Percentiles rank a stretch among this genome's conserved stretches.
Conservation (phyloP, 2,113 vertebrate genomes). For the Peromyscus californicus region DNA sequence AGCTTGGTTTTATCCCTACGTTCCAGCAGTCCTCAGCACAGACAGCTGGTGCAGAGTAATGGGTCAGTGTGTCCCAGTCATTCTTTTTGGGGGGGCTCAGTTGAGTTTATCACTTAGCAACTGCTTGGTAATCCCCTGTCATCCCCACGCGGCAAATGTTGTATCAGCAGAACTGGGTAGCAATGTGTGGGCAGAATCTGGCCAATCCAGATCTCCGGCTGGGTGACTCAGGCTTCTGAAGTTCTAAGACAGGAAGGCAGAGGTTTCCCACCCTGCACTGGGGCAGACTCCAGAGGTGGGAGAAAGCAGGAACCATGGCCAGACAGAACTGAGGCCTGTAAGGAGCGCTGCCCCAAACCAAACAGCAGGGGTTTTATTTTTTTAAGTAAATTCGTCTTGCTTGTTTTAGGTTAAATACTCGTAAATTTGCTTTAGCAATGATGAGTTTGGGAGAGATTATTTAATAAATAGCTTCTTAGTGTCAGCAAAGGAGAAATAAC, state of each 20-base stretch:
- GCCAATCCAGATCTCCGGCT: not conserved
- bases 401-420: conserved; percentile 29
- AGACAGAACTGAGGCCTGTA: not conserved
- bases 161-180: conserved; percentile 50
- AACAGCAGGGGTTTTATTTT: not conserved
- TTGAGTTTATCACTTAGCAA: conserved; percentile 71
- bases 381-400: not conserved
- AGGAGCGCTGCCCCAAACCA: not conserved
- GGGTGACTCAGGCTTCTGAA: not conserved
- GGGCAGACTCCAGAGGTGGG: not conserved
- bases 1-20: not conserved
- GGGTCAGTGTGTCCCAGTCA: not conserved
- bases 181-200: conserved; percentile 60
- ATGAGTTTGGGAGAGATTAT: conserved; percentile 18
- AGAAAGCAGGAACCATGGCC: not conserved
- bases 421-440: conserved; percentile 25
- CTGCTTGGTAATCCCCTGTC: conserved; percentile 78
- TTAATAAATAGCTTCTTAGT: conserved; percentile 58
- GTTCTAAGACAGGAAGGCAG: not conserved
- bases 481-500: conserved; percentile 42
- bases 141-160: conserved; percentile 35
- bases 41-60: conserved; percentile 13
- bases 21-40: not conserved
- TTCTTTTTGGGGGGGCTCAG: not conserved
- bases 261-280: not conserved